These are phyloP conservation scores for Periphyllus acericola DNA, from an alignment of 2,888 invertebrate species.

Conservation along the genomic window DNA sequence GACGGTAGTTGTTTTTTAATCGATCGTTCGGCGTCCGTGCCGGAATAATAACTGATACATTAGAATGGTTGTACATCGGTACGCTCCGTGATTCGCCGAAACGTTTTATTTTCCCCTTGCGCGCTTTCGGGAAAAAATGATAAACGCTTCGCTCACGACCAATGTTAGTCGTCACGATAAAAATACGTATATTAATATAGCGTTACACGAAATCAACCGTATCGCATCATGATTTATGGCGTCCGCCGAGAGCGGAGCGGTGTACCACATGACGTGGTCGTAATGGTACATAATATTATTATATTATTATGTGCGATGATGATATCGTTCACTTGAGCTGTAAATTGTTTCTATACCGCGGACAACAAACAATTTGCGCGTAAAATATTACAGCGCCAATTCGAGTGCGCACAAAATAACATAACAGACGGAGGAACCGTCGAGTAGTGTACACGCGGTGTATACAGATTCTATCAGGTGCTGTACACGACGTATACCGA, in stretches of 20 bases:
- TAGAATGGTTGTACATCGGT: too few species aligned
- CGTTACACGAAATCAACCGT: background rate
- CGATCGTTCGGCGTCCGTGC: background rate
- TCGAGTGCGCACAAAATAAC: background rate
- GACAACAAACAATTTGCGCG: background rate
- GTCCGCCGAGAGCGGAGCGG: background rate
- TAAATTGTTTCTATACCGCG: background rate
- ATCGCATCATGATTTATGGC: background rate
- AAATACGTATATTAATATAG: too few species aligned
- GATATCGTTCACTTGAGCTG: background rate
- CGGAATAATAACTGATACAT: too few species aligned
- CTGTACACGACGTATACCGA: background rate
- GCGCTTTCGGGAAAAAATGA: background rate
- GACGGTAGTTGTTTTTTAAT: background rate
- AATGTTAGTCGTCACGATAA: background rate
- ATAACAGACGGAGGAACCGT: background rate
- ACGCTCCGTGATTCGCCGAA: background rate
- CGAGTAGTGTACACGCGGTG: too few species aligned
- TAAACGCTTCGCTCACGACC: background rate
- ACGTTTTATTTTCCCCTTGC: background rate
- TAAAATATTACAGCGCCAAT: background rate
- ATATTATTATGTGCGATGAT: too few species aligned
- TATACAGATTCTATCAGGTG: too few species aligned
- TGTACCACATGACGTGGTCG: too few species aligned
- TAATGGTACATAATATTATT: too few species aligned